Evolutionary conservation across 2,113 vertebrate genomes (phyloP).

Genomic region (Dasyurus viverrinus): DNA sequence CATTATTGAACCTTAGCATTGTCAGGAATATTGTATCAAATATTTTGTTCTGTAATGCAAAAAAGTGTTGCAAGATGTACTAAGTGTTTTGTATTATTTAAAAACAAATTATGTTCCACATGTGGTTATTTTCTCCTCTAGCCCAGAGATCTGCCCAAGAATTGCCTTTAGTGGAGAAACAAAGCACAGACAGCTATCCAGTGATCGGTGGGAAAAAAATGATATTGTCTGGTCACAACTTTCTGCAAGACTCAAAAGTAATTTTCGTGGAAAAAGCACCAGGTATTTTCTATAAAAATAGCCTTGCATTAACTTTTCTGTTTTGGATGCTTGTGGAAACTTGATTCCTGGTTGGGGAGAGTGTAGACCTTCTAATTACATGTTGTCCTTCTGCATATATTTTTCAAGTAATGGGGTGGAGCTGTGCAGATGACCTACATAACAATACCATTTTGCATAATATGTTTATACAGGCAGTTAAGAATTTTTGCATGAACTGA

Average conservation of each 20-base stretch:
- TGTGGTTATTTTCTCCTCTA: constrained; percentile 65
- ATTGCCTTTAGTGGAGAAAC: constrained; percentile 97
- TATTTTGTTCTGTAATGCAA: not conserved
- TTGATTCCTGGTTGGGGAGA: constrained; percentile 45
- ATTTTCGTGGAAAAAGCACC: constrained; percentile 98
- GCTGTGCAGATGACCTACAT: constrained; percentile 51
- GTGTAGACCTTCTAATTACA: not conserved
- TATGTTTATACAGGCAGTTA: constrained; percentile 17
- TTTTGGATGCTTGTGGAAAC: not conserved
- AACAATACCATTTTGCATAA: not conserved
- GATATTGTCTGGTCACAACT: constrained; percentile 95
- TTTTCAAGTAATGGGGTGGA: constrained; percentile 53
- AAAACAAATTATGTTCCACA: not conserved
- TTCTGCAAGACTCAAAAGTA: constrained; percentile 97
- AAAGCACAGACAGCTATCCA: constrained; percentile 92
- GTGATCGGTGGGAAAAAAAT: constrained; percentile 95
- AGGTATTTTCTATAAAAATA: constrained; percentile 84
- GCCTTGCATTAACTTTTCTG: accelerated
- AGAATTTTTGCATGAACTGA: constrained; percentile 25
- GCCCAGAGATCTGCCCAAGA: constrained; percentile 98
- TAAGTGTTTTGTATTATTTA: not conserved
- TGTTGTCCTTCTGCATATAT: constrained; percentile 13
- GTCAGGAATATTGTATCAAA: not conserved
- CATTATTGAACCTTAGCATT: not conserved
- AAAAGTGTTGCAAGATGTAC: not conserved